Conservation (phyloP, 2,797 vertebrate species). For the Brachymystax lenok region DNA sequence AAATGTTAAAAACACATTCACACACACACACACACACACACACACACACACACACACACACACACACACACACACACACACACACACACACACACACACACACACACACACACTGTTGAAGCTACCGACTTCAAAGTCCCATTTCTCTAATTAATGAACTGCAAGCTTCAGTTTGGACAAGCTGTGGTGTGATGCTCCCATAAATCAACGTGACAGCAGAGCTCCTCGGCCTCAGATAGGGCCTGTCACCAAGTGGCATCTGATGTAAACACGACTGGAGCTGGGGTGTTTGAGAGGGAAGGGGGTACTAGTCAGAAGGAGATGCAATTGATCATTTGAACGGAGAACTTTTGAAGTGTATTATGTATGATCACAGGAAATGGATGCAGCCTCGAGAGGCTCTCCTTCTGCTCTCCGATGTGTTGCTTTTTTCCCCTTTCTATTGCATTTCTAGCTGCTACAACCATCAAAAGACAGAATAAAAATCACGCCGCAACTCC, state of each 20-base stretch:
- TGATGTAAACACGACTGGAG: conserved; percentile 94
- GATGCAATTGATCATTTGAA: conserved; percentile 99
- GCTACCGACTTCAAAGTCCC: conserved; percentile 95
- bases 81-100: conserved; percentile 32
- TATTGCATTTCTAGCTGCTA: conserved; percentile 84
- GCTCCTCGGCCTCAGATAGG: conserved; percentile 95
- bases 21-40: conserved; percentile 31
- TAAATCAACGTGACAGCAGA: conserved; percentile 99
- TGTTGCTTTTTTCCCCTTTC: conserved; percentile 64
- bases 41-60: conserved; percentile 4
- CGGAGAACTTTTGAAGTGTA: conserved; percentile 97
- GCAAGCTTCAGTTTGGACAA: conserved; percentile 99
- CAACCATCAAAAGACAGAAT: conserved; percentile 99
- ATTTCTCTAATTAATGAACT: conserved; percentile 99
- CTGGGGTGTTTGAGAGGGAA: conserved; percentile 73
- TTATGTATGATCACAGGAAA: conserved; percentile 99
- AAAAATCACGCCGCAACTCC: conserved; percentile 95
- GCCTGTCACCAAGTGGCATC: conserved; percentile 96
- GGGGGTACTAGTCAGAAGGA: conserved; percentile 80
- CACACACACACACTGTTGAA: conserved; percentile 56
- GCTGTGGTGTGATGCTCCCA: conserved; percentile 97
- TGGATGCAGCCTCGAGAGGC: conserved; percentile 96
- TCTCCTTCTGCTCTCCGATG: conserved; percentile 67
- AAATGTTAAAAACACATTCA: conserved; percentile 82
- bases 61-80: conserved; percentile 25